These are phyloP conservation scores for Daboia siamensis DNA, from an alignment of 2,113 vertebrate species.

Conservation along the genomic window DNA sequence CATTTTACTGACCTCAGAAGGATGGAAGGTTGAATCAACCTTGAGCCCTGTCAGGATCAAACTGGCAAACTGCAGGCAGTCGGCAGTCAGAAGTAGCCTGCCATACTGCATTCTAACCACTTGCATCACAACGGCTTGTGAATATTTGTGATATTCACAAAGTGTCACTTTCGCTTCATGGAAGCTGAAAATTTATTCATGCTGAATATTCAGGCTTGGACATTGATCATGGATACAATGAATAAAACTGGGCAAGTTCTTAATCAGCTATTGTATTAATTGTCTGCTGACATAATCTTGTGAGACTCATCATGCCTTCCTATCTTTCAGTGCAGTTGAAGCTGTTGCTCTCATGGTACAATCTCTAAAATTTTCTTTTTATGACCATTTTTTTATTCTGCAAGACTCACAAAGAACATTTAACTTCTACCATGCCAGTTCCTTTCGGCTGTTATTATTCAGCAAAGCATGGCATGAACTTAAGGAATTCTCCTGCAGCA, in stretches of 20 bases:
- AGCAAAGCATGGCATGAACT: slow-evolving; percentile 1
- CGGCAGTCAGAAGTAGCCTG: too few relatives aligned
- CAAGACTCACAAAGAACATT: not conserved
- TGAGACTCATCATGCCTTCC: not conserved
- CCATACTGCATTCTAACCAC: too few relatives aligned
- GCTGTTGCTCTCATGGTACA: not conserved
- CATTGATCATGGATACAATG: not conserved
- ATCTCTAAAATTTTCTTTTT: not conserved
- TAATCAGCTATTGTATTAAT: not conserved
- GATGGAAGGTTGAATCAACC: too few relatives aligned
- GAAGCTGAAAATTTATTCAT: not conserved
- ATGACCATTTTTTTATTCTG: not conserved
- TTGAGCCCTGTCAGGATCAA: too few relatives aligned
- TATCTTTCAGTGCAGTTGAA: not conserved
- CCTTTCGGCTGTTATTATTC: not conserved
- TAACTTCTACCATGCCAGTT: not conserved
- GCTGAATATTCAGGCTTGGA: not conserved
- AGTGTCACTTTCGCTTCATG: not conserved
- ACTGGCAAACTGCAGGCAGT: too few relatives aligned
- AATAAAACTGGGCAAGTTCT: not conserved
- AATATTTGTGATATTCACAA: not conserved
- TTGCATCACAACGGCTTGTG: too few relatives aligned
- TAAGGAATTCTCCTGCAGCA: not conserved
- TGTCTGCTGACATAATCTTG: not conserved
- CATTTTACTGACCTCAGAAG: too few relatives aligned